phyloP scores from a whole-genome alignment of 2,797 vertebrate species.

The Acanthornis magna region DNA sequence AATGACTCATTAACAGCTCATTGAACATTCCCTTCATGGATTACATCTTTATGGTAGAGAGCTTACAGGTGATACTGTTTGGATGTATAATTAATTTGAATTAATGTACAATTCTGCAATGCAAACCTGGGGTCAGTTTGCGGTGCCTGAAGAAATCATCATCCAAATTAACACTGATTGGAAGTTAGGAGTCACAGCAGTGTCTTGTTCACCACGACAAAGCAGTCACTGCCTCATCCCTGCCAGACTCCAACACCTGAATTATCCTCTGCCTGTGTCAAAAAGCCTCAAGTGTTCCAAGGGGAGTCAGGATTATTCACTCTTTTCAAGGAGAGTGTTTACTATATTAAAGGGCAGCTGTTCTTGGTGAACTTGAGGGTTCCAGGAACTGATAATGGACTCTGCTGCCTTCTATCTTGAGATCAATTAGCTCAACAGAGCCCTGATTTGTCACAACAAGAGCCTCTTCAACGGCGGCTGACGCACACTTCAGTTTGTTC shows the following conservation, averaged over 20 bases:
- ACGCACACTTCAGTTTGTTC: neutral
- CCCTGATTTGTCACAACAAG: neutral
- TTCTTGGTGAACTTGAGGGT: neutral
- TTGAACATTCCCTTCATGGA: neutral
- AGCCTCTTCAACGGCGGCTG: neutral
- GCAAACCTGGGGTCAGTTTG: slow-evolving; percentile 23
- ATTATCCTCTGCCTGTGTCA: neutral
- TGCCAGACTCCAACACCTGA: neutral
- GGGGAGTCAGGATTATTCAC: neutral
- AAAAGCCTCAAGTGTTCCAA: neutral
- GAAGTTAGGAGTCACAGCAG: neutral
- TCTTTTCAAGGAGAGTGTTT: neutral
- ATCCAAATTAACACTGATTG: slow-evolving; percentile 9
- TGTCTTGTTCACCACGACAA: neutral
- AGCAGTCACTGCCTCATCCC: neutral
- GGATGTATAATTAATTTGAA: neutral
- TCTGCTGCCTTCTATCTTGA: neutral
- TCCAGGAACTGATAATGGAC: neutral
- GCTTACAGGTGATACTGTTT: neutral
- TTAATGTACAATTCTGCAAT: neutral
- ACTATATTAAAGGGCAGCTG: neutral
- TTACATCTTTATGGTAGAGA: neutral
- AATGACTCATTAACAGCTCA: slow-evolving; percentile 34
- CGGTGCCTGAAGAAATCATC: neutral
- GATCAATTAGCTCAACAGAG: neutral